Conservation (phyloP, 2,113 vertebrate species). For the Laterallus jamaicensis region DNA sequence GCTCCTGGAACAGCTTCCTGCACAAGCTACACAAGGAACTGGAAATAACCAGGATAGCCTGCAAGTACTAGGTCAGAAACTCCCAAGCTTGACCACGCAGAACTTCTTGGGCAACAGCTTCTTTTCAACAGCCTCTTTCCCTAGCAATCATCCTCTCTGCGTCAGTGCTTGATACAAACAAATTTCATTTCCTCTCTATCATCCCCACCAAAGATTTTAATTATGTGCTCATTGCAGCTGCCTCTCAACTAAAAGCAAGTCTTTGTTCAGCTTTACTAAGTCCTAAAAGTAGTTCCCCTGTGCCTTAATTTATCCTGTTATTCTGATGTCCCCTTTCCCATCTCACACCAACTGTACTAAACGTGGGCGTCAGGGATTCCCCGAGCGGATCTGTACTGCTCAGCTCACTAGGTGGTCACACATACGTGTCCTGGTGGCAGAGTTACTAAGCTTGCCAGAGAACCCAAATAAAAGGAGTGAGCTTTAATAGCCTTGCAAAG, state of each 20-base stretch:
- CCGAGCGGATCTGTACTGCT: background rate
- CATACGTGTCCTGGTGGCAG: background rate
- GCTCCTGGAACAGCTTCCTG: background rate
- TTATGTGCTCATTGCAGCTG: background rate
- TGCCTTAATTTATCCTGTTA: background rate
- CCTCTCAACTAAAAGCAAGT: background rate
- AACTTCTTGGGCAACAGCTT: background rate
- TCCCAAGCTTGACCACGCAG: background rate
- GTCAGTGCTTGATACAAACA: background rate
- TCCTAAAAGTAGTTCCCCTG: background rate
- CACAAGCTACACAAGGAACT: background rate
- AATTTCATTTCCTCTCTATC: background rate
- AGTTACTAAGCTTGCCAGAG: background rate
- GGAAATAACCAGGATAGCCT: background rate
- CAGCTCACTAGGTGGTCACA: background rate
- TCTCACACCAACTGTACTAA: background rate
- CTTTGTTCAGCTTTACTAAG: background rate
- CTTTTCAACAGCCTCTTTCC: background rate
- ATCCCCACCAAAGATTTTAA: background rate
- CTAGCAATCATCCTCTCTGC: background rate
- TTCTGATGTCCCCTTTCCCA: background rate
- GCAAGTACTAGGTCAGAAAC: background rate
- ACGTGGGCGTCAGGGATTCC: background rate
- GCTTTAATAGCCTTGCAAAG: background rate
- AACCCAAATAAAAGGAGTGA: background rate